Conservation (phyloP, 2,113 vertebrate genomes). For the Dasypus novemcinctus region DNA sequence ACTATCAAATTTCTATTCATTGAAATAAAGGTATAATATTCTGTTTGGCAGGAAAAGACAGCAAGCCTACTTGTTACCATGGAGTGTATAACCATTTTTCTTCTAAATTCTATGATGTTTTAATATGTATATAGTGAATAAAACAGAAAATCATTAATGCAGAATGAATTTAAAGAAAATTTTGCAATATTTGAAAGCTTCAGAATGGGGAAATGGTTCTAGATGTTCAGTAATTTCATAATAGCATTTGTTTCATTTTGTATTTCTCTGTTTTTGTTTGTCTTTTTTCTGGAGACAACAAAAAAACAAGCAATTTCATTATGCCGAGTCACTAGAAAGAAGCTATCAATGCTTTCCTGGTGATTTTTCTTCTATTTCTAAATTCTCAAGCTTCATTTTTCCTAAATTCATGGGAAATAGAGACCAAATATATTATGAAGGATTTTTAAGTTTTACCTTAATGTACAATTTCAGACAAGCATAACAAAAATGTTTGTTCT, state of each 20-base stretch:
- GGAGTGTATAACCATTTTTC: background rate
- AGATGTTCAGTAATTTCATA: background rate
- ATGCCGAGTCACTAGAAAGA: background rate
- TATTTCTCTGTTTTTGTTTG: background rate
- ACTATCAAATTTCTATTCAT: conserved; percentile 50
- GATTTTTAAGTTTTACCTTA: background rate
- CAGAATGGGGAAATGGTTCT: background rate
- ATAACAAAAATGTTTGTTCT: background rate
- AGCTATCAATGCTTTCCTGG: background rate
- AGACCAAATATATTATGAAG: background rate
- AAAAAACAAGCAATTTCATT: background rate
- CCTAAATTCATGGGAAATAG: background rate
- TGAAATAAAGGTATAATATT: conserved; percentile 32
- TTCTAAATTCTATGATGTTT: background rate
- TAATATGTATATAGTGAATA: background rate
- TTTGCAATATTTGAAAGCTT: background rate
- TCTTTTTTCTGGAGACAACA: background rate
- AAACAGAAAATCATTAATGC: background rate
- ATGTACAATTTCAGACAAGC: background rate
- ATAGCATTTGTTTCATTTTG: background rate
- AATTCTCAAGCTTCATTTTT: background rate
- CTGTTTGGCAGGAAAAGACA: conserved; percentile 65
- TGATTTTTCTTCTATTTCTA: background rate
- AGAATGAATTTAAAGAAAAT: background rate
- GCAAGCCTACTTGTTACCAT: conserved; percentile 45